Evolutionary conservation across 2,797 vertebrate genomes (phyloP).

Genomic region (Rhodeus uyekii): DNA sequence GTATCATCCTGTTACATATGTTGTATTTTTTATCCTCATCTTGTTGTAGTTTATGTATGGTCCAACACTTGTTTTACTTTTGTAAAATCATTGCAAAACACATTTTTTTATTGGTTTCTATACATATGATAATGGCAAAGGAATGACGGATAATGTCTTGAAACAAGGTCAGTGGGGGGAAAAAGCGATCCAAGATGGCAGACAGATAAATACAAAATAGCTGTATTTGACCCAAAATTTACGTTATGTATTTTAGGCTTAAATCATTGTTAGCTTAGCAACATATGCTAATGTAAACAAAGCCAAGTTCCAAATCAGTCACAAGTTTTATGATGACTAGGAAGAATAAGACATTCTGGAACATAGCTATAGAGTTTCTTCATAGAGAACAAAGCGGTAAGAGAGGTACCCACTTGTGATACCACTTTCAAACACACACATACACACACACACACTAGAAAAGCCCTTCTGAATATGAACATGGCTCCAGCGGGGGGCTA

Average conservation of each 20-base stretch:
- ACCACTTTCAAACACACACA: conserved; percentile 38
- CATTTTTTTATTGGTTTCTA: background rate
- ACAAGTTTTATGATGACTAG: background rate
- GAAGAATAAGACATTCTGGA: background rate
- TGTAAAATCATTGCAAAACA: background rate
- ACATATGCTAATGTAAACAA: background rate
- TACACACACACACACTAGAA: conserved; percentile 16
- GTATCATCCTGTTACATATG: background rate
- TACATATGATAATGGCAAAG: background rate
- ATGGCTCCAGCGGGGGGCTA: conserved; percentile 75
- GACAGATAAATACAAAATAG: background rate
- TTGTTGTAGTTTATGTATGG: background rate
- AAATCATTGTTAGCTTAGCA: background rate
- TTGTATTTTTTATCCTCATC: background rate
- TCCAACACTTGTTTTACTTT: background rate
- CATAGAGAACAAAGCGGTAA: conserved; percentile 13
- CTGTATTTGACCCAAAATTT: background rate
- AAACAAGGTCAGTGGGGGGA: background rate
- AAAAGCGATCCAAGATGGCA: background rate
- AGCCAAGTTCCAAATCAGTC: background rate
- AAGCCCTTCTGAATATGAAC: conserved; percentile 55
- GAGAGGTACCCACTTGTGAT: conserved; percentile 8
- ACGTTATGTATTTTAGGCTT: background rate
- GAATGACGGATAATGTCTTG: background rate
- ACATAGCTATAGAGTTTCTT: background rate